phyloP scores from a whole-genome alignment of 2,797 vertebrate genomes.

The Lepilemur septentrionalis region DNA sequence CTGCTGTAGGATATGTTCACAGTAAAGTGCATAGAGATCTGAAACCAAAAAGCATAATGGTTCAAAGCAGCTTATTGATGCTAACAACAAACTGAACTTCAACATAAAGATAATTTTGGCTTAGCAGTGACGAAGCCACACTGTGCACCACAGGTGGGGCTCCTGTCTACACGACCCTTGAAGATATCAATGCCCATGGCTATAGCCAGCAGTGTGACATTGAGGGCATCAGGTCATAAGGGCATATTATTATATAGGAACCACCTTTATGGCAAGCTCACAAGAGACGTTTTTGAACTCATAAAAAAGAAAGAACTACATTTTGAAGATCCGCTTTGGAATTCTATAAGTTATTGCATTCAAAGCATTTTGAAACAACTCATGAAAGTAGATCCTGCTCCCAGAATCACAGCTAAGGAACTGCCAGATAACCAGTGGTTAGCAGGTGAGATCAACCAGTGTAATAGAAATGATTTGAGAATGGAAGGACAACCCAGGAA shows the following conservation, averaged over 20 bases:
- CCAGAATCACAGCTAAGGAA: constrained; percentile 87
- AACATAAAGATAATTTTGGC: constrained; percentile 91
- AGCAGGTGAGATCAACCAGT: constrained; percentile 82
- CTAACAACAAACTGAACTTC: constrained; percentile 84
- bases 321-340: constrained; percentile 45
- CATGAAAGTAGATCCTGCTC: constrained; percentile 86
- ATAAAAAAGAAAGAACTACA: background rate
- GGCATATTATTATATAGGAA: constrained; percentile 83
- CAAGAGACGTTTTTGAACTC: constrained; percentile 55
- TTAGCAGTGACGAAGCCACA: constrained; percentile 87
- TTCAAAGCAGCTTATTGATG: constrained; percentile 86
- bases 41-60: constrained; percentile 91
- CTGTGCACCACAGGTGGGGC: constrained; percentile 86
- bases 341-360: constrained; percentile 42
- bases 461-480: constrained; percentile 88
- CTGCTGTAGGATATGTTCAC: constrained; percentile 86
- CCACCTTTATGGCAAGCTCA: background rate
- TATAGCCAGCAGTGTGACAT: constrained; percentile 90
- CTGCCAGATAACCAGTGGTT: constrained; percentile 86
- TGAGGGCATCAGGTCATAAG: constrained; percentile 91
- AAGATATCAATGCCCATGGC: constrained; percentile 87
- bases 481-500: constrained; percentile 76
- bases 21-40: constrained; percentile 88
- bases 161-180: constrained; percentile 89
- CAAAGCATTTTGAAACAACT: constrained; percentile 85